These are phyloP conservation scores for Agrotis segetum DNA, from an alignment of 2,888 invertebrate species.

Conservation along the genomic window DNA sequence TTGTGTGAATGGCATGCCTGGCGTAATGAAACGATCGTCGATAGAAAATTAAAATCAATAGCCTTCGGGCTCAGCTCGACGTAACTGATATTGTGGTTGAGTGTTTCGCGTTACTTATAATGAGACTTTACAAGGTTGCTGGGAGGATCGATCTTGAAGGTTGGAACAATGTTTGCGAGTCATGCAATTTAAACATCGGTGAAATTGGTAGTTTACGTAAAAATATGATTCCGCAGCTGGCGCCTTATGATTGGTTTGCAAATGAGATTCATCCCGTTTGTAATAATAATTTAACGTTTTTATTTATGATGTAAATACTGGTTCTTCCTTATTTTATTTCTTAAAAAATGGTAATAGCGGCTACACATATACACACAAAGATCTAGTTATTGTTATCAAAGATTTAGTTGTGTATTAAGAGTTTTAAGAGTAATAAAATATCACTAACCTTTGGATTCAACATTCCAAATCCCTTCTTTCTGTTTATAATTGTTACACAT, in stretches of 20 bases:
- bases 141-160: slow-evolving; percentile 15
- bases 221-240: background rate
- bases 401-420: no score
- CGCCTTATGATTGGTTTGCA: background rate
- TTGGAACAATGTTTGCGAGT: background rate
- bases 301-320: no score
- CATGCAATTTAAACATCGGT: background rate
- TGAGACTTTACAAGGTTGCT: slow-evolving; percentile 26
- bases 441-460: slow-evolving; percentile 1
- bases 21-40: slow-evolving; percentile 47
- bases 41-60: slow-evolving; percentile 51
- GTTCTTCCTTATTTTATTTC: no score
- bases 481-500: background rate
- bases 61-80: slow-evolving; percentile 26
- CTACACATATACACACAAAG: no score
- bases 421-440: no score
- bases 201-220: background rate
- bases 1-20: slow-evolving; percentile 55
- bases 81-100: slow-evolving; percentile 49
- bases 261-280: no score
- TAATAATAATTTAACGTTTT: no score
- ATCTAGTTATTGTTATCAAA: no score
- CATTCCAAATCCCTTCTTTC: background rate
- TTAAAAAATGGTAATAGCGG: no score
- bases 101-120: slow-evolving; percentile 31